phyloP scores from a whole-genome alignment of 2,888 invertebrate genomes.

The Hirtodrosophila trivittata region DNA sequence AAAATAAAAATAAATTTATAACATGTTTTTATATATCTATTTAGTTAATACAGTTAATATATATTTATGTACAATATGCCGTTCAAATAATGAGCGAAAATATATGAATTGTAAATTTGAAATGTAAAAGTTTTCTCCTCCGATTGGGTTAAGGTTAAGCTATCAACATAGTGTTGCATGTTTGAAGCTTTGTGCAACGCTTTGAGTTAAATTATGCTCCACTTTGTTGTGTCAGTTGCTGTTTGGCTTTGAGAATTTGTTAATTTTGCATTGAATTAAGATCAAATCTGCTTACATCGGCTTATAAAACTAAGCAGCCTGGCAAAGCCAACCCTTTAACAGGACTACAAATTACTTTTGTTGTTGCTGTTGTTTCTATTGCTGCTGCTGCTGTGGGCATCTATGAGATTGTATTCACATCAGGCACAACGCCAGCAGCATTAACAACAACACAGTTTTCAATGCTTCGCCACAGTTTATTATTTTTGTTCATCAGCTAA shows the following conservation, averaged over 20 bases:
- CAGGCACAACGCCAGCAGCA: slow-evolving; percentile 34
- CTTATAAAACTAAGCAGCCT: slow-evolving; percentile 67
- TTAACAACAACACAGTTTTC: slow-evolving; percentile 24
- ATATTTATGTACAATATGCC: too few species aligned
- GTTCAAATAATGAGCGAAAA: too few species aligned
- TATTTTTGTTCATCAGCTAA: slow-evolving; percentile 74
- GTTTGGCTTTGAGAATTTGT: slow-evolving; percentile 74
- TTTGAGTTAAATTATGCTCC: slow-evolving; percentile 66
- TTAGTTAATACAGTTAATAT: too few species aligned
- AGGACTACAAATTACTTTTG: slow-evolving; percentile 38
- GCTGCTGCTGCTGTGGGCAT: slow-evolving; percentile 41
- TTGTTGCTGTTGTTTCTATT: slow-evolving; percentile 24
- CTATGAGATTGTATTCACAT: slow-evolving; percentile 65
- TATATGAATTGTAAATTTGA: too few species aligned
- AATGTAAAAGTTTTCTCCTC: too few species aligned
- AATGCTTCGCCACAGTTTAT: slow-evolving; percentile 69
- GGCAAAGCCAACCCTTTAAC: slow-evolving; percentile 50
- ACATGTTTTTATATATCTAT: too few species aligned
- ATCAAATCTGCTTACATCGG: slow-evolving; percentile 79
- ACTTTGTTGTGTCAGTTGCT: slow-evolving; percentile 64
- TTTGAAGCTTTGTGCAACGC: too few species aligned
- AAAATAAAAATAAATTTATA: too few species aligned
- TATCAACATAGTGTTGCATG: too few species aligned
- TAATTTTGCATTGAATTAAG: slow-evolving; percentile 80
- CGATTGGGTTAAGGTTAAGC: too few species aligned